Base-by-base conservation (phyloP, 2,888 invertebrate genomes). In the Cybosia mesomella region DNA sequence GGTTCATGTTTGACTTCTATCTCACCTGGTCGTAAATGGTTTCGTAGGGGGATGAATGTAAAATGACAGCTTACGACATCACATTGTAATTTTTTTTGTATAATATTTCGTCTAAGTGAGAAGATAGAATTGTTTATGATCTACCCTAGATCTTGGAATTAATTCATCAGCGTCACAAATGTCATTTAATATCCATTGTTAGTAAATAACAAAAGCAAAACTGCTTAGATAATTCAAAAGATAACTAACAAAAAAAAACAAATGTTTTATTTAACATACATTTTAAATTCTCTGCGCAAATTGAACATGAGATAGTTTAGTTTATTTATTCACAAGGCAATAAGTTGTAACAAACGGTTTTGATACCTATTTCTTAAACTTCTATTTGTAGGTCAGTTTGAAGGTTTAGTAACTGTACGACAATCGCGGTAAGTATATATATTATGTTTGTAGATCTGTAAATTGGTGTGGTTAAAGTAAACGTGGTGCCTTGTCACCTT, bases 381-480 rank as follows among this genome's bases (percentile, higher is more conserved):
- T 49, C 32, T 39, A 53, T 13, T 78, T 71, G 75, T 82, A 79
- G 83, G 83, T 69, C 75, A 80, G 64, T 70, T 72, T 43, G 77
- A 81, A 81, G 81, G 83, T 39, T 75, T 28, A 58, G 49, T 79
- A 75, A 82, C 74, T 75, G 74, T 71, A 74, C 64, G 36, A 55
- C 49, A 64, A 69, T 67, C 59, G 64, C n/a, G 68, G 62, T 57
- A 11, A 10, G 65, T 68, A 68, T n/a, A n/a, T n/a, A n/a, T n/a
- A 66, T 70, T 68, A 62, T 58, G 55, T 62, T 66, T 67, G 70
- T 70, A 68, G 66, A 65, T 61, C 34, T 66, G 49, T 67, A 68
- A 68, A 65, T 68, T 58, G 32, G 18, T 24, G 32, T 58, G 18
- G 49, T 58, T 66, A 61, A 5, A 39, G 43, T 63, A 66, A 70